These are phyloP conservation scores for Uria lomvia DNA, from an alignment of 2,113 vertebrate species.

Conservation along the genomic window DNA sequence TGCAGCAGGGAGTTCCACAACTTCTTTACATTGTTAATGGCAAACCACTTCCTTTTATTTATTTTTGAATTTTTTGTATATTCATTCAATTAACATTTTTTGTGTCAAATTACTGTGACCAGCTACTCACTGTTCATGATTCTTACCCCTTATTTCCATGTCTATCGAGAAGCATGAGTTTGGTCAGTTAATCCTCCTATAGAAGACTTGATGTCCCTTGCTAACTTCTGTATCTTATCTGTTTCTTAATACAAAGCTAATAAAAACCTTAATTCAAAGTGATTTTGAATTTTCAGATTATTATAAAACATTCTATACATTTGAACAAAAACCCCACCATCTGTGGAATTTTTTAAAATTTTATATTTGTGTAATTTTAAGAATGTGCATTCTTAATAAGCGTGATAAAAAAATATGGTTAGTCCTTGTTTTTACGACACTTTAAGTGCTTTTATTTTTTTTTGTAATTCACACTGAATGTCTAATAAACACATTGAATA, in stretches of 20 bases:
- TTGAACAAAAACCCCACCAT: neutral
- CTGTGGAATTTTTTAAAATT: neutral
- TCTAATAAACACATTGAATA: neutral
- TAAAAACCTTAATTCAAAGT: neutral
- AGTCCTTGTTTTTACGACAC: neutral
- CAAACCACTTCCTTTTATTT: neutral
- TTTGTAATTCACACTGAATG: neutral
- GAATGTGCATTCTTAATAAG: neutral
- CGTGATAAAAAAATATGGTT: neutral
- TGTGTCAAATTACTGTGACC: neutral
- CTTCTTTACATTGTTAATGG: fast-evolving
- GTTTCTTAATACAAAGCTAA: neutral
- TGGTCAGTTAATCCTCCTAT: neutral
- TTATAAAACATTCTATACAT: neutral
- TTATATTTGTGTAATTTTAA: neutral
- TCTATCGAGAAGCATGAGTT: neutral
- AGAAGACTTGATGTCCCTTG: neutral
- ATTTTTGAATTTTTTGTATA: neutral
- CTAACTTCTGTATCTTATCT: neutral
- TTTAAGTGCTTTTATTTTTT: neutral
- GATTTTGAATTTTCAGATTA: neutral
- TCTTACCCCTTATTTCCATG: neutral
- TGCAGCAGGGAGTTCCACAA: neutral
- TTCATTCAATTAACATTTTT: neutral
- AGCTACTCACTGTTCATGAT: neutral